Conservation (phyloP, 2,113 vertebrate genomes). For the Xiphorhynchus elegans region DNA sequence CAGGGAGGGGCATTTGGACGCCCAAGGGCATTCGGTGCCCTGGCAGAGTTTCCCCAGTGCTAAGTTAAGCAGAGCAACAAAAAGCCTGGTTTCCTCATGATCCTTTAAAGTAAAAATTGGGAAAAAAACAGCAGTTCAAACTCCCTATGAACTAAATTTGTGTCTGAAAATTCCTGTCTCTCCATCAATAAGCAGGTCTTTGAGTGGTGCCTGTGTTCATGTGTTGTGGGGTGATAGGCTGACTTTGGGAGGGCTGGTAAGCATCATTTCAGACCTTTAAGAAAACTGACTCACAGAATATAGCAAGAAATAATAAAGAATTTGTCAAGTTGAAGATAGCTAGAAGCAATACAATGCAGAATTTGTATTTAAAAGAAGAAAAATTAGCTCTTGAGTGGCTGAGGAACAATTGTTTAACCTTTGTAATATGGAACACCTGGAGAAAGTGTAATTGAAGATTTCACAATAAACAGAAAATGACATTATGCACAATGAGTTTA, state of each 20-base stretch:
- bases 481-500: background rate
- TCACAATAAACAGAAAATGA: constrained; percentile 32
- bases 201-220: fast-evolving
- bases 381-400: background rate
- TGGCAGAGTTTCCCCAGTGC: background rate
- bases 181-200: background rate
- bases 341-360: background rate
- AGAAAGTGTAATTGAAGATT: constrained; percentile 11
- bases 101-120: background rate
- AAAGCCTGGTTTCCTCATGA: fast-evolving
- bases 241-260: background rate
- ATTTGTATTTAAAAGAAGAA: background rate
- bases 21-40: background rate
- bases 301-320: background rate
- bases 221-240: background rate
- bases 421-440: constrained; percentile 26
- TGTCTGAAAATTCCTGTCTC: background rate
- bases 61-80: background rate
- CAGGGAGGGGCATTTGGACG: background rate
- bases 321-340: background rate
- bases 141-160: background rate
- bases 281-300: background rate
- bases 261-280: background rate
- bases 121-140: background rate
- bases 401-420: background rate